Conservation (phyloP, 2,113 vertebrate species). For the Sphyrna mokarran region DNA sequence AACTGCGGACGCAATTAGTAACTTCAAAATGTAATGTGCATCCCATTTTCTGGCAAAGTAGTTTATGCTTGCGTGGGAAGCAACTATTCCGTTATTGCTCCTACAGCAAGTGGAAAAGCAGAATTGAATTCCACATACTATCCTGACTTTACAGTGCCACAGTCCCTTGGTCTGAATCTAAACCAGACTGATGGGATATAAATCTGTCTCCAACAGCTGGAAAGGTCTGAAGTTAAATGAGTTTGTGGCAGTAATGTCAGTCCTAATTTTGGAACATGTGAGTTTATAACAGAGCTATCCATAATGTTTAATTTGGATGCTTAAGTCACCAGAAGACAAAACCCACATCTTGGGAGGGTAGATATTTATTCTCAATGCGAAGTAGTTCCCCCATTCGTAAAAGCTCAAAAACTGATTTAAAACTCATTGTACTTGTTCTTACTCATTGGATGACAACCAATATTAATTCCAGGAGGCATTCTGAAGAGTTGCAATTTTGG, state of each 20-base stretch:
- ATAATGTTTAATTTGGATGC: neutral
- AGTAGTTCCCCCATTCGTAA: neutral
- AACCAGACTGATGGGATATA: neutral
- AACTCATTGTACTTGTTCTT: neutral
- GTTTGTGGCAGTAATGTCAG: neutral
- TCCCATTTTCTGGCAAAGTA: neutral
- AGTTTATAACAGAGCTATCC: neutral
- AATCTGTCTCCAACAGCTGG: neutral
- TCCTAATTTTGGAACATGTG: neutral
- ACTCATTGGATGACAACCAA: neutral
- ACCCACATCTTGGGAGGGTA: neutral
- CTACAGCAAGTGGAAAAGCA: neutral
- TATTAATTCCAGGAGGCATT: neutral
- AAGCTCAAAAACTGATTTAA: neutral
- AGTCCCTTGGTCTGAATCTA: neutral
- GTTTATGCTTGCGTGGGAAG: neutral
- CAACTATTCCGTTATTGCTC: neutral
- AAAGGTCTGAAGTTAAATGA: neutral
- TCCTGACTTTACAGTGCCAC: neutral
- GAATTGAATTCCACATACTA: neutral
- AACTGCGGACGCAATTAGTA: neutral
- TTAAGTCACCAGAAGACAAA: neutral
- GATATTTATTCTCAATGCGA: neutral
- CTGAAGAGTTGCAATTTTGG: neutral
- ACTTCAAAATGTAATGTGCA: neutral